Evolutionary conservation across 1,140 invertebrate species (phyloP), one percentile per base, ranked within the genome.

Genomic region (Ctenoplectra terminalis): DNA sequence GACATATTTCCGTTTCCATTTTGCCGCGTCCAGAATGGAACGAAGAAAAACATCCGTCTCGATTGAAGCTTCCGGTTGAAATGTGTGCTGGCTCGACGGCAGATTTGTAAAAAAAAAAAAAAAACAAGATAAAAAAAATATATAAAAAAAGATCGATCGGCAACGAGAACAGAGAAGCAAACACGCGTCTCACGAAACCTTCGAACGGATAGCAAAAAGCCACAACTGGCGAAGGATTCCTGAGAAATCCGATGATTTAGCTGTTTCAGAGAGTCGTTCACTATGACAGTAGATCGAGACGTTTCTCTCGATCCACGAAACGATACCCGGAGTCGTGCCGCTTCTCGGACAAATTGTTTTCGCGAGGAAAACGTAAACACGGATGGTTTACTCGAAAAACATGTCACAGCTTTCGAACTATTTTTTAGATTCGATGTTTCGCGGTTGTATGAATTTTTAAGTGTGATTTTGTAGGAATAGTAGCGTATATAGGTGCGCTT

Each of bases 71-170:
- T 29, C 52, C 1, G n/a, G n/a, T 13, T 56, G 69, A 71, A n/a
- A 54, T 54, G 37, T 52, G 29, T 40, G 8, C 15, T 1, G 1
- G n/a, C n/a, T 40, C 3, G 15, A 71, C 52, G 15, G 34, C n/a
- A 71, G 52, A 71, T 56, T 56, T 43, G 52, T 71, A 29, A 71
- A 71, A 71, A 71, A n/a, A n/a, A n/a, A n/a, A n/a, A n/a, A n/a
- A n/a, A n/a, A n/a, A n/a, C n/a, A n/a, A n/a, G n/a, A n/a, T n/a
- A n/a, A n/a, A n/a, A n/a, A n/a, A n/a, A n/a, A n/a, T n/a, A n/a
- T n/a, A n/a, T n/a, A n/a, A n/a, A n/a, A n/a, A n/a, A n/a, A n/a
- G n/a, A 56, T 56, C 52, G 50, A 56, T 40, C 34, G 69, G 7
- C 0, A 9, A 26, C 29, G 15, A n/a, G 50, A 20, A 43, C 34